Evolutionary conservation across 2,797 vertebrate genomes (phyloP).

Genomic region (Mormyrus hasselquistii): DNA sequence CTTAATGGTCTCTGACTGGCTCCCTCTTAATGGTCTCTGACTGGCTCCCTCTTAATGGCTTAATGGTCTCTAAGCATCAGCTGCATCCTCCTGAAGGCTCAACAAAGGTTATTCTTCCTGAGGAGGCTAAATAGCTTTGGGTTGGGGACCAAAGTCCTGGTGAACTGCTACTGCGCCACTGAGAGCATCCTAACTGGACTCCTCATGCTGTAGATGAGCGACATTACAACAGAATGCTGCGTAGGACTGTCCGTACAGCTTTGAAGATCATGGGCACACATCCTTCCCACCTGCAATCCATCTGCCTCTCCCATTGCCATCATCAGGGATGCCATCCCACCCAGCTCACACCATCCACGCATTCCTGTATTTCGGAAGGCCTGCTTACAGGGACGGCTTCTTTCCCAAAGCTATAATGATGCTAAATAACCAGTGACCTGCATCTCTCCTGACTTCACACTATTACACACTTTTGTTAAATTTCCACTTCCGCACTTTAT

Average conservation of each 20-base stretch:
- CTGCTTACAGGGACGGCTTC: neutral
- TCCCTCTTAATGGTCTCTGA: neutral
- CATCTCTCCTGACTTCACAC: neutral
- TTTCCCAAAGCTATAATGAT: neutral
- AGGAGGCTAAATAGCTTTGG: neutral
- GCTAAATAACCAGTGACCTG: neutral
- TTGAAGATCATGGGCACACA: neutral
- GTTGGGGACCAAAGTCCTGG: neutral
- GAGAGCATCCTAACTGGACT: neutral
- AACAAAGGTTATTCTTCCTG: neutral
- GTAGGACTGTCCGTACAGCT: neutral
- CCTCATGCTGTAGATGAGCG: neutral
- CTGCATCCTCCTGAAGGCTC: neutral
- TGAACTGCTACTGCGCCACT: neutral
- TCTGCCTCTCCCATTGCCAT: neutral
- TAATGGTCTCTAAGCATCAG: neutral
- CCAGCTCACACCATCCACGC: neutral
- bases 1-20: neutral
- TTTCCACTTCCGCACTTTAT: neutral
- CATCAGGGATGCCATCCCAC: neutral
- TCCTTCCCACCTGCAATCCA: neutral
- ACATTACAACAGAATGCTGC: neutral
- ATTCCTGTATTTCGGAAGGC: neutral
- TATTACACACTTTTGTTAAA: neutral
- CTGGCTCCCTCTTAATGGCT: neutral